Conservation (phyloP, 2,888 invertebrate genomes). For the Pterostichus niger region DNA sequence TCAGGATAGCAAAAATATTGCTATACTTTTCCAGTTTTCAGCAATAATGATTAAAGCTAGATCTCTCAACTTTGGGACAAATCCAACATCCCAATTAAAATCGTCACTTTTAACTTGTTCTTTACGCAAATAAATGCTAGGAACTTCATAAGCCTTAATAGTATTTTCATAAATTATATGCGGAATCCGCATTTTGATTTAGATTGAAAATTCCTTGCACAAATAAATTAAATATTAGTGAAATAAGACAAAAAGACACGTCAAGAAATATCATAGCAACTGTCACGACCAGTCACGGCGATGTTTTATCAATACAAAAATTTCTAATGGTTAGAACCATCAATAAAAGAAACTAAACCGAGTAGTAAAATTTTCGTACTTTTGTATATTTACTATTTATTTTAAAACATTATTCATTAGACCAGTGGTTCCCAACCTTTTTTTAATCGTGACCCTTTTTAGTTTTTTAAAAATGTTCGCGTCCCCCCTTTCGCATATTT, state of each 20-base stretch:
- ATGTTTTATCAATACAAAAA: constrained; percentile 27
- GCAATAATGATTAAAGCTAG: constrained; percentile 71
- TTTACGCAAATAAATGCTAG: constrained; percentile 59
- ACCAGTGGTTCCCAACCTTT: too few species aligned
- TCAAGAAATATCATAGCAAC: neutral
- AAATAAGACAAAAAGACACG: neutral
- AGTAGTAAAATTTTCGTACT: too few species aligned
- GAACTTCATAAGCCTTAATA: constrained; percentile 70
- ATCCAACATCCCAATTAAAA: constrained; percentile 70
- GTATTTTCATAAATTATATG: constrained; percentile 71
- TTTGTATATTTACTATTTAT: too few species aligned
- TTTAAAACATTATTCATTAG: too few species aligned
- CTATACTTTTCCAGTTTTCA: constrained; percentile 72
- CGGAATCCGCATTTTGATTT: constrained; percentile 71
- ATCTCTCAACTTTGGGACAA: constrained; percentile 71
- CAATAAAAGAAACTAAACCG: neutral
- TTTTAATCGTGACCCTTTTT: too few species aligned
- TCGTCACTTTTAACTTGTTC: constrained; percentile 69
- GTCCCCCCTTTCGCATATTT: too few species aligned
- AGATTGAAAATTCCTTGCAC: neutral
- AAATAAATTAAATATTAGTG: neutral
- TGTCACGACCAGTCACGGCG: constrained; percentile 22
- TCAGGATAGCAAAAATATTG: neutral
- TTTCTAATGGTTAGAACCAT: too few species aligned
- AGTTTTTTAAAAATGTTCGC: too few species aligned